Percentiles rank a stretch among this genome's conserved stretches.
These are phyloP conservation scores for Catharus ustulatus DNA, from an alignment of 2,797 vertebrate species.

Conservation along the genomic window DNA sequence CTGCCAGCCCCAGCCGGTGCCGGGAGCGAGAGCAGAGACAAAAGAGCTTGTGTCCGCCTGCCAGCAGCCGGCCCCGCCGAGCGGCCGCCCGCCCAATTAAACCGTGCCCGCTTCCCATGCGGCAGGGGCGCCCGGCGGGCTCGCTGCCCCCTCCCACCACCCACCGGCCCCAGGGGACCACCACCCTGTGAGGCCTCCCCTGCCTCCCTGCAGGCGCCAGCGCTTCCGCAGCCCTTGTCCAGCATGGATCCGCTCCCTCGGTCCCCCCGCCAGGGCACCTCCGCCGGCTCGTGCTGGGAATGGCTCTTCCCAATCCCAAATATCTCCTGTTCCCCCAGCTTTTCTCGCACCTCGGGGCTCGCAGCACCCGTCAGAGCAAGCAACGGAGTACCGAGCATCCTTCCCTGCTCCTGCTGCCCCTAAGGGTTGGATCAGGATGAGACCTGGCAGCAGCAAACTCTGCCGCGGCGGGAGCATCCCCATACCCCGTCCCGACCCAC, in stretches of 20 bases:
- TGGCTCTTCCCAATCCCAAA: background rate
- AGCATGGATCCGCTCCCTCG: rapidly evolving
- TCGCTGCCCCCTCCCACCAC: background rate
- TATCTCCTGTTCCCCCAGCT: background rate
- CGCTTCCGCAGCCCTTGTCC: background rate
- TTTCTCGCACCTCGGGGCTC: background rate
- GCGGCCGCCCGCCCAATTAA: conserved; percentile 62
- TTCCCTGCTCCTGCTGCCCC: background rate
- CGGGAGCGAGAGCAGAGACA: conserved; percentile 50
- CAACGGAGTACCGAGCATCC: background rate
- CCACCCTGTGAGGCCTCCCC: background rate
- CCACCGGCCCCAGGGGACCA: background rate
- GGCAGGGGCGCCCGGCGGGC: conserved; percentile 17
- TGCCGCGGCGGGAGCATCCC: background rate
- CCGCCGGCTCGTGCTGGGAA: background rate
- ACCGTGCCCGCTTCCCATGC: conserved; percentile 62
- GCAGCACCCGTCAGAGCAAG: background rate
- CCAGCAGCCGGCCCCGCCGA: conserved; percentile 63
- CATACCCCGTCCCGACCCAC: background rate
- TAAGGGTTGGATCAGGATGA: background rate
- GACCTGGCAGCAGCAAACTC: background rate
- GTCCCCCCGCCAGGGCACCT: background rate
- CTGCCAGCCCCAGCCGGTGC: conserved; percentile 65
- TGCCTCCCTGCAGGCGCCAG: background rate
- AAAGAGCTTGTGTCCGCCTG: conserved; percentile 68